Conservation (phyloP, 2,797 vertebrate species). For the Poeciliopsis turneri region DNA sequence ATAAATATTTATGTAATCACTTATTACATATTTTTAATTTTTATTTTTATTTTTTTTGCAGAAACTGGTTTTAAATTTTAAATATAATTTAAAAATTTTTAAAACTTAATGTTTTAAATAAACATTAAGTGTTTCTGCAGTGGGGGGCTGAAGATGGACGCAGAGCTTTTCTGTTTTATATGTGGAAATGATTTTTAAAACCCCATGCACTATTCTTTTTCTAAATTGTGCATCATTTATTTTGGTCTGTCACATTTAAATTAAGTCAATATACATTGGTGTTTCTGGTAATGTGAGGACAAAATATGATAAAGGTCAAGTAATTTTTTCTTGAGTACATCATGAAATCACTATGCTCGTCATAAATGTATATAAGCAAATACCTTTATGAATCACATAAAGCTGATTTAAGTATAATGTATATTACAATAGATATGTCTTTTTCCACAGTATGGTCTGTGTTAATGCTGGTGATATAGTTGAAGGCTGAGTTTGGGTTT, state of each 20-base stretch:
- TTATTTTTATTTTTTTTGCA: no score
- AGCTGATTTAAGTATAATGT: neutral
- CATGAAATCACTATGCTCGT: neutral
- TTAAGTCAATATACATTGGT: neutral
- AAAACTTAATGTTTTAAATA: no score
- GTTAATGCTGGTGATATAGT: conserved; percentile 52
- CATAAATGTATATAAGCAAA: neutral
- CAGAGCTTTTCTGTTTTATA: neutral
- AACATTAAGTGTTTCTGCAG: neutral
- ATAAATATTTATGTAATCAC: no score
- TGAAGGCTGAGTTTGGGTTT: conserved; percentile 51
- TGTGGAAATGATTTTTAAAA: neutral
- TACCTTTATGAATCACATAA: neutral
- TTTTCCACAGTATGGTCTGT: conserved; percentile 23
- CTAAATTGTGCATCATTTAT: neutral
- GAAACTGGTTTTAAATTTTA: neutral
- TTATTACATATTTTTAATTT: no score
- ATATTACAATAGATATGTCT: neutral
- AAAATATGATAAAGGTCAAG: neutral
- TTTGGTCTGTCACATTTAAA: neutral
- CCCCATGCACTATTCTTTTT: neutral
- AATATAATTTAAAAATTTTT: no score
- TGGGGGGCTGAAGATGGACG: neutral
- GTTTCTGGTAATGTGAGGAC: neutral
- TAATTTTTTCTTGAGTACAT: neutral